Evolutionary conservation across 2,797 vertebrate species (phyloP).

Genomic region (Epinephelus coioides): DNA sequence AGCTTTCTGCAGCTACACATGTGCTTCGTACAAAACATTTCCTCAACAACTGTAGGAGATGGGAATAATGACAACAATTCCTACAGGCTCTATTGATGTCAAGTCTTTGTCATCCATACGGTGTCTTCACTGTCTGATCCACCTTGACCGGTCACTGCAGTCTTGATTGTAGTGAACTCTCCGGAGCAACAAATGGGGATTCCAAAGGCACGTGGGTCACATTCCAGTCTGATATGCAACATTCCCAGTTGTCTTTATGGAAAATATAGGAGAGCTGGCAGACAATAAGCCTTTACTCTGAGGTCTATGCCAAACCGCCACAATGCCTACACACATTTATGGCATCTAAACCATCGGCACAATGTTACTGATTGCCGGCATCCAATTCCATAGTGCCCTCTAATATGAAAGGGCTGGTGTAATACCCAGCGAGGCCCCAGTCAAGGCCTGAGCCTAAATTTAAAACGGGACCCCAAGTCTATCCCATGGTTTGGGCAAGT

Average conservation of each 20-base stretch:
- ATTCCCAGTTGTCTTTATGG: slow-evolving; percentile 71
- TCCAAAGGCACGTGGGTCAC: slow-evolving; percentile 56
- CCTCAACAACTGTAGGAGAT: background rate
- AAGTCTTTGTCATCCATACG: background rate
- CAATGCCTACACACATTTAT: slow-evolving; percentile 44
- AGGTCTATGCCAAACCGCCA: slow-evolving; percentile 22
- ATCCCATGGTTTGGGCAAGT: slow-evolving; percentile 58
- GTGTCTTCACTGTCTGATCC: slow-evolving; percentile 36
- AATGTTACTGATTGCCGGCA: slow-evolving; percentile 44
- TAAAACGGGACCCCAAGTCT: slow-evolving; percentile 69
- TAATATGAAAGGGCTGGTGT: slow-evolving; percentile 46
- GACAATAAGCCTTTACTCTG: slow-evolving; percentile 48
- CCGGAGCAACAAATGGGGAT: slow-evolving; percentile 65
- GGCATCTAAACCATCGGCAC: slow-evolving; percentile 55
- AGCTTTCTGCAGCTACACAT: background rate
- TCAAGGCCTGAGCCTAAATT: slow-evolving; percentile 77
- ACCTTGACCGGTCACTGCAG: slow-evolving; percentile 34
- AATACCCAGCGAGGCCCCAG: slow-evolving; percentile 51
- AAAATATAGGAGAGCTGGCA: slow-evolving; percentile 56
- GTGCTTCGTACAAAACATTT: background rate
- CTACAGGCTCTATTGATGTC: slow-evolving; percentile 1
- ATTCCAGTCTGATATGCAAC: slow-evolving; percentile 68
- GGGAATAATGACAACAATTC: slow-evolving; percentile 29
- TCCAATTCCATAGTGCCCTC: slow-evolving; percentile 31
- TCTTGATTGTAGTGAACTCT: slow-evolving; percentile 50